phyloP scores from a whole-genome alignment of 2,113 vertebrate genomes.

The Stegastes partitus region DNA sequence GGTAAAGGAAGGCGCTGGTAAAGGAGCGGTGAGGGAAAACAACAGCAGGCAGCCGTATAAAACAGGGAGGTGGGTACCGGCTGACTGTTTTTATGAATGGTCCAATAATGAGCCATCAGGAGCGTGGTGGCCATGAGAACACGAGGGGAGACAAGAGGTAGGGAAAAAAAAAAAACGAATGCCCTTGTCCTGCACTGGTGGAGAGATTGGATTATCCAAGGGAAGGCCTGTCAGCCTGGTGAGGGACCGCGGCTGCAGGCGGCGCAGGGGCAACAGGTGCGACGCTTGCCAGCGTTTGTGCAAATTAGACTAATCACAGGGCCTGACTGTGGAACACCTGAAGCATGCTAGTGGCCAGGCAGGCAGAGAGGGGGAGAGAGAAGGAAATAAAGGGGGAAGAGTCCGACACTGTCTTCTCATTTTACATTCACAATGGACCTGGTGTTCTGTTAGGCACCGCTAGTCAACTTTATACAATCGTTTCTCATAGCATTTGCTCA shows the following conservation, averaged over 20 bases:
- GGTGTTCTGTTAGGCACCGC: background rate
- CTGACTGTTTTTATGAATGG: conserved; percentile 79
- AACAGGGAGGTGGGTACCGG: conserved; percentile 33
- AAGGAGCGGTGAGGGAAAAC: conserved; percentile 58
- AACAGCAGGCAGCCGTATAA: conserved; percentile 49
- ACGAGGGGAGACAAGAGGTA: conserved; percentile 36
- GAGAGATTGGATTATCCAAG: conserved; percentile 81
- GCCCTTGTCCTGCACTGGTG: conserved; percentile 67
- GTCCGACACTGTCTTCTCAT: conserved; percentile 7
- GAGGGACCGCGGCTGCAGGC: conserved; percentile 76
- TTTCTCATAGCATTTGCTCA: background rate
- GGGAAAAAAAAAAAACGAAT: conserved; percentile 65
- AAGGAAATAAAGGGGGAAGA: conserved; percentile 30
- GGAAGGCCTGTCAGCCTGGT: conserved; percentile 77
- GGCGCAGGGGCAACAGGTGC: conserved; percentile 83
- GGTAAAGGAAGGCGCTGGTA: conserved; percentile 46
- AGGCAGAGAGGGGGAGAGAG: background rate
- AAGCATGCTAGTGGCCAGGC: conserved; percentile 66
- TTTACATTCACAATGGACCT: background rate
- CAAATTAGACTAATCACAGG: conserved; percentile 83
- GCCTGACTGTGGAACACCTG: conserved; percentile 76
- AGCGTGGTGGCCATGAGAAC: conserved; percentile 67
- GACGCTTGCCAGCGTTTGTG: conserved; percentile 63
- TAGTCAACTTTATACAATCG: background rate
- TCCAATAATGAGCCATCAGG: conserved; percentile 78